Conservation (phyloP, 2,113 vertebrate species). For the Scalopus aquaticus region DNA sequence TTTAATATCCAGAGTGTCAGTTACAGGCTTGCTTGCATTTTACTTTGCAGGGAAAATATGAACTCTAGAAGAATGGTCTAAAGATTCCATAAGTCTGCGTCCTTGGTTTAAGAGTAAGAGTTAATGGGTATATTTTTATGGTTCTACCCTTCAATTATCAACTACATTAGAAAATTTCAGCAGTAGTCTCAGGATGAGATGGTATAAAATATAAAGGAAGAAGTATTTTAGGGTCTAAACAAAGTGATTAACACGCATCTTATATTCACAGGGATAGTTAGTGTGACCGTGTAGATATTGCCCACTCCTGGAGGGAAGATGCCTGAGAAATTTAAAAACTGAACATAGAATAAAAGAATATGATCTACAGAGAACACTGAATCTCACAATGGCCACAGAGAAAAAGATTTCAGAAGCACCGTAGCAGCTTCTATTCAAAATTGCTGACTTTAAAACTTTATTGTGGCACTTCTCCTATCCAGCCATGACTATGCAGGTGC, state of each 20-base stretch:
- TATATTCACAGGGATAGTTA: not conserved
- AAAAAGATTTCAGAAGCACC: not conserved
- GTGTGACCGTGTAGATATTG: not conserved
- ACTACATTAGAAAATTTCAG: not conserved
- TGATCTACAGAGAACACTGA: not conserved
- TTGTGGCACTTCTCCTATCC: no score
- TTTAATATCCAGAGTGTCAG: not conserved
- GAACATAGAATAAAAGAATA: not conserved
- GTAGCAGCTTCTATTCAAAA: not conserved
- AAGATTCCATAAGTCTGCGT: not conserved
- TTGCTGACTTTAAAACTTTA: not conserved
- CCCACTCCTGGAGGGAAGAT: not conserved
- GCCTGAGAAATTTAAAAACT: not conserved
- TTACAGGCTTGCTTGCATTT: not conserved
- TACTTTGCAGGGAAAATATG: not conserved
- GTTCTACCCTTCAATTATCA: not conserved
- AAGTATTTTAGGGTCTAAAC: not conserved
- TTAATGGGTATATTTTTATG: not conserved
- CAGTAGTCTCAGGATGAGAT: not conserved
- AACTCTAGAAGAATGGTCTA: not conserved
- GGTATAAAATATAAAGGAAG: not conserved
- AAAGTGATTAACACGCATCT: not conserved
- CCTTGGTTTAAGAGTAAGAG: not conserved
- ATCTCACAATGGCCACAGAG: not conserved
- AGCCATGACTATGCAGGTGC: no score